Evolutionary conservation across 1,140 invertebrate species (phyloP).

Genomic region (Alviniconcha marisindica): DNA sequence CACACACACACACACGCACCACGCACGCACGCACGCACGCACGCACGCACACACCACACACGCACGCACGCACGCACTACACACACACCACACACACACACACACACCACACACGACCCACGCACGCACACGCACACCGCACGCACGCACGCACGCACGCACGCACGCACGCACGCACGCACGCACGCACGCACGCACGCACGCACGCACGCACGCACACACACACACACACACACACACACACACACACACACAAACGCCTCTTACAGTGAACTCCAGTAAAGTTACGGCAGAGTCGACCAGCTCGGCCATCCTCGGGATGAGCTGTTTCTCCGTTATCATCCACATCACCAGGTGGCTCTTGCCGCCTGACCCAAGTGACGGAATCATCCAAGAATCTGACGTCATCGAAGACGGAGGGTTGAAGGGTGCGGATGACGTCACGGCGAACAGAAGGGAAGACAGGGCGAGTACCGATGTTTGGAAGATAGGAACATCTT

Average conservation of each 20-base stretch:
- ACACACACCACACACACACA: background rate
- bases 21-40: too few species aligned
- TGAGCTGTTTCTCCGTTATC: slow-evolving; percentile 24
- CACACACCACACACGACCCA: too few species aligned
- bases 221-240: background rate
- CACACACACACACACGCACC: too few species aligned
- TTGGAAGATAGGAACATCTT: background rate
- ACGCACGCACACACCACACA: too few species aligned
- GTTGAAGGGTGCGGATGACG: background rate
- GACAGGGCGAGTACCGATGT: background rate
- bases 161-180: background rate
- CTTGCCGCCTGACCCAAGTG: background rate
- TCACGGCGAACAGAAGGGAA: background rate
- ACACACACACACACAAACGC: background rate
- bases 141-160: background rate
- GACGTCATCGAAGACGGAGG: background rate
- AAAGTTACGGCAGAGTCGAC: background rate
- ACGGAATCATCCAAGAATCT: background rate
- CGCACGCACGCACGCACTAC: too few species aligned
- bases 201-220: background rate
- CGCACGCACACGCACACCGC: too few species aligned
- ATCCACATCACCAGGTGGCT: slow-evolving; percentile 35
- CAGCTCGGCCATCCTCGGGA: background rate
- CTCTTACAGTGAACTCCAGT: slow-evolving; percentile 12
- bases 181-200: too few species aligned